A percentile compares a stretch with the other conserved stretches of the same genome.
Conservation (phyloP, 1,140 invertebrate genomes). For the Megalopta genalis region DNA sequence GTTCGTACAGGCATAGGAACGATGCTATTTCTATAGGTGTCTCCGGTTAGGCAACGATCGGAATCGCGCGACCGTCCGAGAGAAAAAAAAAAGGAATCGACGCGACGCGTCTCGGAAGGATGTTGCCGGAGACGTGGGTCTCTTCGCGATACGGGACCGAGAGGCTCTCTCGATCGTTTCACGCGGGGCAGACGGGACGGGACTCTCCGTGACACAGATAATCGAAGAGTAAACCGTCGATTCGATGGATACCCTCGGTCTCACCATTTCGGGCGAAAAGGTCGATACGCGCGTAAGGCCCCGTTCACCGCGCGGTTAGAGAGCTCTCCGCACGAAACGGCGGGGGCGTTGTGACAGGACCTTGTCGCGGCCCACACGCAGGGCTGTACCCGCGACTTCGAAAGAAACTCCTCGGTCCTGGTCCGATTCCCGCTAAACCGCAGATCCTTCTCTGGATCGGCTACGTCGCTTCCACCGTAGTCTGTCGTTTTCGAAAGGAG, state of each 20-base stretch:
- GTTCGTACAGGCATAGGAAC: neutral
- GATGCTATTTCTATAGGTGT: neutral
- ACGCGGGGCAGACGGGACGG: neutral
- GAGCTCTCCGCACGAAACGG: constrained; percentile 53
- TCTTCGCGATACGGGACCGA: neutral
- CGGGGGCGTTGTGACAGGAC: constrained; percentile 75
- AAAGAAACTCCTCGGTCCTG: constrained; percentile 49
- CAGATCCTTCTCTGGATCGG: too few relatives aligned
- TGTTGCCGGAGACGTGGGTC: neutral
- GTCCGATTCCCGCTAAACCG: too few relatives aligned
- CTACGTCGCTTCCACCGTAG: too few relatives aligned
- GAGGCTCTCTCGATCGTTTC: neutral
- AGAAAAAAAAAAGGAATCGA: neutral
- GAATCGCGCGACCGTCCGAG: too few relatives aligned
- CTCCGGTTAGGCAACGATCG: too few relatives aligned
- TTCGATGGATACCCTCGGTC: constrained; percentile 63
- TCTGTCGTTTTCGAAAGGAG: too few relatives aligned
- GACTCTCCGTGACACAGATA: constrained; percentile 41
- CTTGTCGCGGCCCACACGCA: constrained; percentile 76
- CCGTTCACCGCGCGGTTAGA: constrained; percentile 65
- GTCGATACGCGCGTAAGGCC: constrained; percentile 68
- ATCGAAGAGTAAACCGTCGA: constrained; percentile 57
- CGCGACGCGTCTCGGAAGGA: neutral
- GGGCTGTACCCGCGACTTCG: constrained; percentile 67
- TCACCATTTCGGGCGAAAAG: constrained; percentile 75